phyloP scores from a whole-genome alignment of 2,797 vertebrate genomes.

The Takifugu ocellatus region DNA sequence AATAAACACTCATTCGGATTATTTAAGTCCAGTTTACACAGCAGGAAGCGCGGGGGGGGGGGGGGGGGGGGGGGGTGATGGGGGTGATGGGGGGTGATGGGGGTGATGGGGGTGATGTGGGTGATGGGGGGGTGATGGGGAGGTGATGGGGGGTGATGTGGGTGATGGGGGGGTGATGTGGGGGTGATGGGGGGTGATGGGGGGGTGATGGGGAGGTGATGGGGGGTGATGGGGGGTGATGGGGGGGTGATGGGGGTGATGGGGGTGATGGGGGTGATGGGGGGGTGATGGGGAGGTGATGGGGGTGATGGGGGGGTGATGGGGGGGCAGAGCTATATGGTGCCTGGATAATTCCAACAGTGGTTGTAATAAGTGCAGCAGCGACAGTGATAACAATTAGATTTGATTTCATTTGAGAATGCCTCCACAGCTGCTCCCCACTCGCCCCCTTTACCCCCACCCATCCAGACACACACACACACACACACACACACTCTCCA shows the following conservation, averaged over 20 bases:
- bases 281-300: constrained; percentile 17
- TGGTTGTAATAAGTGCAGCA: constrained; percentile 78
- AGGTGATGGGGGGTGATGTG: too few relatives aligned
- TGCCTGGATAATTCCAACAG: constrained; percentile 74
- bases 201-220: neutral
- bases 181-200: constrained; percentile 1
- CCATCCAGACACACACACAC: neutral
- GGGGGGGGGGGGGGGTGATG: constrained; percentile 3
- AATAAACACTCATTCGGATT: constrained; percentile 73
- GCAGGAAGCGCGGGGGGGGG: constrained; percentile 27
- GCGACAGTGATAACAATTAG: constrained; percentile 85
- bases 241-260: constrained; percentile 14
- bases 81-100: too few relatives aligned
- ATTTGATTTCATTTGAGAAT: constrained; percentile 87
- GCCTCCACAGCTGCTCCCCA: constrained; percentile 82
- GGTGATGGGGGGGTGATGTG: constrained; percentile 5
- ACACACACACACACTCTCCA: constrained; percentile 34
- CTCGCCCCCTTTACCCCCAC: constrained; percentile 66
- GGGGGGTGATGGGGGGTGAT: too few relatives aligned
- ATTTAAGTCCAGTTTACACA: constrained; percentile 70
- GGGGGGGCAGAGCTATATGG: constrained; percentile 50
- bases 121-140: constrained; percentile 16
- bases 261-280: neutral
- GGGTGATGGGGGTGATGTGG: too few relatives aligned
- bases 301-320: constrained; percentile 7